Conservation (phyloP, 2,113 vertebrate genomes). For the Potamarius usumacintae region DNA sequence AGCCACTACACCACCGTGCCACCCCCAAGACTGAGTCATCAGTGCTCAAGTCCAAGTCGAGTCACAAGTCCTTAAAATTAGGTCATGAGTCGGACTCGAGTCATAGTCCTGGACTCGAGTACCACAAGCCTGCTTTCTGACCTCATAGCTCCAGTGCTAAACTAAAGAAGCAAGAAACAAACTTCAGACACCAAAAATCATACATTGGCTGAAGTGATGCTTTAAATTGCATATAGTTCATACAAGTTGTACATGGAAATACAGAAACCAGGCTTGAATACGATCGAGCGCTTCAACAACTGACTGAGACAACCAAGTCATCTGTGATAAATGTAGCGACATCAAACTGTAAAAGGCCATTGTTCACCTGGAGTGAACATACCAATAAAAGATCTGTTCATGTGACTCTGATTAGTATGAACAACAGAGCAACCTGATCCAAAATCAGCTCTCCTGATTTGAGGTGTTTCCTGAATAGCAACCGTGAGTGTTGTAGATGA, state of each 20-base stretch:
- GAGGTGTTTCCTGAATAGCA: background rate
- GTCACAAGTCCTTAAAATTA: no score
- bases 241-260: background rate
- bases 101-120: no score
- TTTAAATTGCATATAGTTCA: background rate
- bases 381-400: background rate
- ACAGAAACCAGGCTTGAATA: background rate
- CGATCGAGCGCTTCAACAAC: background rate
- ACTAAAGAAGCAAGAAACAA: background rate
- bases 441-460: background rate
- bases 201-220: background rate
- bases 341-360: background rate
- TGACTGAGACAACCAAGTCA: background rate
- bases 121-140: no score
- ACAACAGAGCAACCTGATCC: background rate
- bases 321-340: background rate
- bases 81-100: no score
- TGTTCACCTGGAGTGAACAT: background rate
- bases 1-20: no score
- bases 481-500: background rate
- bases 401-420: background rate
- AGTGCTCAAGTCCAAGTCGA: no score
- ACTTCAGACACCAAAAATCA: background rate
- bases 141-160: background rate
- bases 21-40: no score